Percentiles rank a stretch among this genome's conserved stretches.
phyloP scores from a whole-genome alignment of 2,113 vertebrate genomes.

The Gracilinanus agilis region DNA sequence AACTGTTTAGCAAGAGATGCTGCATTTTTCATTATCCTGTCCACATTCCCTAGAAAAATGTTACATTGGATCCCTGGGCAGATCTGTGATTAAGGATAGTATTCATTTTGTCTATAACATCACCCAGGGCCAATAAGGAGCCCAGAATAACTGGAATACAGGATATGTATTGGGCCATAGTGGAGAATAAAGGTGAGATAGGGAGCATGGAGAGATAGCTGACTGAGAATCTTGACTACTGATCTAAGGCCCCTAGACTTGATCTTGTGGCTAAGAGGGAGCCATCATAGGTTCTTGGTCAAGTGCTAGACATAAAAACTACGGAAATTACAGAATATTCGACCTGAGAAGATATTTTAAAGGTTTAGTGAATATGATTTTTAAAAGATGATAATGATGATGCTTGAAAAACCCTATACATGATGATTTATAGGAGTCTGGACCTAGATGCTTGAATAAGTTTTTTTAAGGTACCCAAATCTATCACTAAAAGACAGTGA shows the following conservation, averaged over 20 bases:
- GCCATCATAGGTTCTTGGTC: neutral
- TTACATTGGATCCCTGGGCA: slow-evolving; percentile 49
- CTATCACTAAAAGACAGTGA: slow-evolving; percentile 5
- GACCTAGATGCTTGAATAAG: neutral
- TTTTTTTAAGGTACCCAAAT: neutral
- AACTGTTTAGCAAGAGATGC: slow-evolving; percentile 62
- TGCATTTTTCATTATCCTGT: slow-evolving; percentile 65
- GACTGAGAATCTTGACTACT: neutral
- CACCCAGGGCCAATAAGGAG: neutral
- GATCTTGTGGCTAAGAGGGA: neutral
- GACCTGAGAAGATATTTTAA: neutral
- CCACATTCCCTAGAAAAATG: slow-evolving; percentile 51
- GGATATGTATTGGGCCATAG: neutral
- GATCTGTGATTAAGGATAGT: slow-evolving; percentile 35
- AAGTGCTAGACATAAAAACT: neutral
- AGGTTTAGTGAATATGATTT: neutral
- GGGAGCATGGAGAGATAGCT: neutral
- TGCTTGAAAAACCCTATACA: neutral
- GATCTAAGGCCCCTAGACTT: neutral
- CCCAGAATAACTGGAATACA: neutral
- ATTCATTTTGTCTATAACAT: neutral
- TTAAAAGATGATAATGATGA: too few relatives aligned
- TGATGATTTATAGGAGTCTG: neutral
- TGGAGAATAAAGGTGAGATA: neutral
- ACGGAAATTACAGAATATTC: neutral